Evolutionary conservation across 2,888 invertebrate species (phyloP).

Genomic region (Cheilosia variabilis): DNA sequence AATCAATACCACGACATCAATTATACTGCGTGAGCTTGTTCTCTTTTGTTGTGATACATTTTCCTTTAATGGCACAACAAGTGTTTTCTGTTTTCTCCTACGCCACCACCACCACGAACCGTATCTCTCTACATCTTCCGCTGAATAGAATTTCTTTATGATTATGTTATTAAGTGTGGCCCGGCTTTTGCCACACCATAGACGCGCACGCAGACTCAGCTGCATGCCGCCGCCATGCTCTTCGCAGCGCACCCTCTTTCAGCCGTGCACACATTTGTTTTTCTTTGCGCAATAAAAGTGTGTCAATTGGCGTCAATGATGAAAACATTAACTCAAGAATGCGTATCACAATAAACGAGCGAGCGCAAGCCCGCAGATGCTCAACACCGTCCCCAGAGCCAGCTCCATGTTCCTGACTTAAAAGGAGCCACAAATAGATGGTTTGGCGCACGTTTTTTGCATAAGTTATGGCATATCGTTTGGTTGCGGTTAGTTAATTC

Average conservation of each 20-base stretch:
- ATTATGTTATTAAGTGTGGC: conserved; percentile 46
- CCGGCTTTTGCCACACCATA: conserved; percentile 24
- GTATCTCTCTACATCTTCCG: conserved; percentile 27
- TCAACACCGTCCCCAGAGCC: background rate
- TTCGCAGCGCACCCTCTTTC: background rate
- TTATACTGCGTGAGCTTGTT: conserved; percentile 42
- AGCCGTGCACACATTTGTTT: conserved; percentile 41
- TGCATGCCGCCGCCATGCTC: conserved; percentile 19
- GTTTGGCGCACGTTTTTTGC: conserved; percentile 61
- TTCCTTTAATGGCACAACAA: conserved; percentile 67
- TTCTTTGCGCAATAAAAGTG: conserved; percentile 68
- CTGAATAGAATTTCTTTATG: conserved; percentile 45
- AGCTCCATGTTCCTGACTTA: conserved; percentile 42
- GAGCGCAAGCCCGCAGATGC: no score
- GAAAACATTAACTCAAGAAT: conserved; percentile 73
- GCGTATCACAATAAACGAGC: conserved; percentile 58
- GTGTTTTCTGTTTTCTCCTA: conserved; percentile 49
- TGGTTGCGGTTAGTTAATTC: conserved; percentile 48
- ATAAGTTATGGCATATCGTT: conserved; percentile 40
- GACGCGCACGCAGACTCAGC: conserved; percentile 40
- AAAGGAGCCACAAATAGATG: conserved; percentile 69
- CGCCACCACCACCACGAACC: conserved; percentile 14
- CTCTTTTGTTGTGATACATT: conserved; percentile 57
- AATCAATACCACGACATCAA: conserved; percentile 49
- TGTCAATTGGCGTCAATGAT: conserved; percentile 76